Evolutionary conservation across 2,888 invertebrate species (phyloP), one percentile per base, ranked within the genome.

Genomic region (Andrena haemorrhoa): DNA sequence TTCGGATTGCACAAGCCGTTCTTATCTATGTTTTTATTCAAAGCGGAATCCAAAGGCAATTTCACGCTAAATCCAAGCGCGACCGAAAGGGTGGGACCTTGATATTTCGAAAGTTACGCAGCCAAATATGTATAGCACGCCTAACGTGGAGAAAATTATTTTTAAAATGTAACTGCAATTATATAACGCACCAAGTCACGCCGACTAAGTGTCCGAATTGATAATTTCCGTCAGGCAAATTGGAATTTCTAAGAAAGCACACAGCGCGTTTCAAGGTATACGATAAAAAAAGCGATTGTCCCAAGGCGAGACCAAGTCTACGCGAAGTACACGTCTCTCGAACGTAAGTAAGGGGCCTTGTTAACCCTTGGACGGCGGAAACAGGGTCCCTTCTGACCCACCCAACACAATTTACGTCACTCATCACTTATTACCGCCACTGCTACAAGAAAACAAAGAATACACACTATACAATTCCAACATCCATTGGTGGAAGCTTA

Each of bases 1-100:
- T 79, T 82, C 74, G 10, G 71, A 79, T 82, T 83, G 49, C 71
- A 68, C 79, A 75, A 78, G 70, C 33, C 12, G 65, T 12, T 58
- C 75, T 75, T 72, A 64, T 64, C 76, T 26, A 64, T 35, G 51
- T 61, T 20, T 31, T 53, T 72, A 20, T 7, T 3, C 49, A n/a
- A 49, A 75, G 58, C 47, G 47, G 7, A n/a, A 10, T 8, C n/a
- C 49, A 49, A 53, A 10, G 31, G 6, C 2, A 23, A 69, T 58
- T 47, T 23, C 35, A 12, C 58, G 5, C 0, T 12, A 3, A 29
- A 35, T 33, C 10, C 16, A 29, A 16, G 7, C 5, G 31, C 16
- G 41, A 58, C n/a, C 23, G 23, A 0, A 35, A n/a, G 4, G 23
- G 2, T 29, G n/a, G 12, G 26, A 35, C 33, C 51, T 68, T 26